phyloP scores from a whole-genome alignment of 2,888 invertebrate genomes.

The Cephus sareptanus region DNA sequence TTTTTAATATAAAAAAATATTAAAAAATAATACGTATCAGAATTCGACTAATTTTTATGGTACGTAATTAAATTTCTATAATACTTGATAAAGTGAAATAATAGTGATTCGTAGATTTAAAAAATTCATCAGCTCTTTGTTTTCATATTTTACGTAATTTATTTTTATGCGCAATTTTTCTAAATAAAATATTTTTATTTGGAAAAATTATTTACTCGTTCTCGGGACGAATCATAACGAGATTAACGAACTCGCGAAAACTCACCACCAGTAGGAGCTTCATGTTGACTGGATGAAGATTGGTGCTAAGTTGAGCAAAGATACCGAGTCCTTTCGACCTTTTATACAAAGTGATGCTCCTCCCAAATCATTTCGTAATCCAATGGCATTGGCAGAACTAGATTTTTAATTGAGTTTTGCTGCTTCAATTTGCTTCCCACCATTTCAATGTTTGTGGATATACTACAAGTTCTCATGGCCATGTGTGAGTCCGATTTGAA shows the following conservation, averaged over 20 bases:
- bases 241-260: slow-evolving; percentile 10
- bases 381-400: slow-evolving; percentile 63
- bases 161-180: background rate
- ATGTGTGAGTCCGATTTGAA: background rate
- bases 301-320: slow-evolving; percentile 47
- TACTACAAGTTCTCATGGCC: background rate
- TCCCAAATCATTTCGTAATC: slow-evolving; percentile 55
- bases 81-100: background rate
- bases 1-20: slow-evolving; percentile 8
- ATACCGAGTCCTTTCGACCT: slow-evolving; percentile 54
- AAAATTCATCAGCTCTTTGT: no score
- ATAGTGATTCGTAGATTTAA: no score
- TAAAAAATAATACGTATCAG: background rate
- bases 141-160: no score
- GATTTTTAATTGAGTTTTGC: slow-evolving; percentile 55
- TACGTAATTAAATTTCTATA: background rate
- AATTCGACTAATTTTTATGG: background rate
- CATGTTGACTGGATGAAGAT: slow-evolving; percentile 55
- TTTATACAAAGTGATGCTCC: slow-evolving; percentile 59
- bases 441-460: slow-evolving; percentile 27
- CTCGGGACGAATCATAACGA: background rate
- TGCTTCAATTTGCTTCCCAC: slow-evolving; percentile 14
- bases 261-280: slow-evolving; percentile 62
- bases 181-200: background rate
- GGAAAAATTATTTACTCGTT: background rate